Evolutionary conservation across 1,140 invertebrate species (phyloP).

Genomic region (Lasioglossum albipes): DNA sequence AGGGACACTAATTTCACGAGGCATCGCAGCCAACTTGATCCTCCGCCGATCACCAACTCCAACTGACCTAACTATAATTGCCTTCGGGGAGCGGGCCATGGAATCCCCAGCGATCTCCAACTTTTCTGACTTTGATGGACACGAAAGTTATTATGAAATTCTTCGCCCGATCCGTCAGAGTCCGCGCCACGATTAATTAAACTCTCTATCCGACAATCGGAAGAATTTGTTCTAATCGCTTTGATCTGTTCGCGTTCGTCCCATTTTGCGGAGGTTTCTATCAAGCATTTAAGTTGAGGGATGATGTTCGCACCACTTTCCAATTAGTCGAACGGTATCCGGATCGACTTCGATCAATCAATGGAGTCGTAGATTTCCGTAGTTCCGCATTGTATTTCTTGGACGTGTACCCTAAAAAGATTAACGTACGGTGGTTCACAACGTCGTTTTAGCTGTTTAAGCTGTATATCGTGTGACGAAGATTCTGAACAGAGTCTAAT

Average conservation of each 20-base stretch:
- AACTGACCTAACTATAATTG: not conserved
- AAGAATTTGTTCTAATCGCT: not conserved
- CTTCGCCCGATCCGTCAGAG: too few relatives aligned
- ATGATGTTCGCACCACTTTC: not conserved
- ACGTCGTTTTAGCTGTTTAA: too few relatives aligned
- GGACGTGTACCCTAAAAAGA: too few relatives aligned
- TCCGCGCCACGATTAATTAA: not conserved
- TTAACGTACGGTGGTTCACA: too few relatives aligned
- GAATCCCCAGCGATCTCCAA: not conserved
- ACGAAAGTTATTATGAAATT: not conserved
- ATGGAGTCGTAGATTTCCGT: too few relatives aligned
- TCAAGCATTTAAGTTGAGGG: not conserved
- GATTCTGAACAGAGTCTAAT: too few relatives aligned
- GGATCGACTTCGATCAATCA: too few relatives aligned
- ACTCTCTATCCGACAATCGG: not conserved
- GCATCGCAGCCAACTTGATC: not conserved
- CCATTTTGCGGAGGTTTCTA: not conserved
- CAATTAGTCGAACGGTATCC: not conserved
- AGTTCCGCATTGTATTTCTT: too few relatives aligned
- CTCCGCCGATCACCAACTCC: not conserved
- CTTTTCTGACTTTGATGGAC: constrained; percentile 3
- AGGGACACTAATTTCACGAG: constrained; percentile 3
- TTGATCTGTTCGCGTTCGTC: not conserved
- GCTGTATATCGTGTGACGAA: too few relatives aligned
- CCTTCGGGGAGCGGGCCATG: not conserved